Base-by-base conservation (phyloP, 2,113 vertebrate genomes). In the Vulpes lagopus region DNA sequence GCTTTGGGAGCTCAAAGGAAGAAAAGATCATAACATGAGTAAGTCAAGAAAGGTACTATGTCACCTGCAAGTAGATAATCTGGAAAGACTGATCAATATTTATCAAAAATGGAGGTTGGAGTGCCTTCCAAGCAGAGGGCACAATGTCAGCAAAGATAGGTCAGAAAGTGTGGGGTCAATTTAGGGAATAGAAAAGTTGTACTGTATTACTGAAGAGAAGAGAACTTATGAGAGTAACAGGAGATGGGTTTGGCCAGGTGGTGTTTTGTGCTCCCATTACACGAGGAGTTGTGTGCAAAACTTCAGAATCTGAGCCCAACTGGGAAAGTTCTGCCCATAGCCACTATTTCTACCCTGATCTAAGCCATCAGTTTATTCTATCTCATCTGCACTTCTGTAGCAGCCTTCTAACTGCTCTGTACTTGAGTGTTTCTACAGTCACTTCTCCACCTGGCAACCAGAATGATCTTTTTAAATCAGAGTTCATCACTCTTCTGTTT, bases 21-120 rank as follows among this genome's bases (percentile, higher is more conserved):
- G 80, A 83, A 60, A 60, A 82, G 23, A 81, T 59, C 80, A 62
- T 53, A 43, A 74, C 62, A 62, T 67, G 22, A 85, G 20, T 76
- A 60, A 86, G 49, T 89, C 38, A 69, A 82, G 15, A 92, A 78
- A 94, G 20, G 49, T 79, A 59, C 64, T 65, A 1, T 83, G 11
- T 87, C 55, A 51, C 60, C 62, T 19, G 32, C 43, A 43, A 11
- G 74, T 85, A 43, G 32, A 35, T 94, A 30, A 88, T 69, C 35
- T 60, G n/a, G 55, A 81, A 94, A 49, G 38, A 81, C 14, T 81
- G 35, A 65, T 67, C 67, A 74, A n/a, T 87, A 83, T 62, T 85
- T 95, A 84, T 93, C 53, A 88, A 62, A 96, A 79, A 23, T 84
- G 64, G 35, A 96, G 65, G 22, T 38, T 87, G 65, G 35, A 59